phyloP scores from a whole-genome alignment of 2,113 vertebrate genomes.

The Pao palembangensis region DNA sequence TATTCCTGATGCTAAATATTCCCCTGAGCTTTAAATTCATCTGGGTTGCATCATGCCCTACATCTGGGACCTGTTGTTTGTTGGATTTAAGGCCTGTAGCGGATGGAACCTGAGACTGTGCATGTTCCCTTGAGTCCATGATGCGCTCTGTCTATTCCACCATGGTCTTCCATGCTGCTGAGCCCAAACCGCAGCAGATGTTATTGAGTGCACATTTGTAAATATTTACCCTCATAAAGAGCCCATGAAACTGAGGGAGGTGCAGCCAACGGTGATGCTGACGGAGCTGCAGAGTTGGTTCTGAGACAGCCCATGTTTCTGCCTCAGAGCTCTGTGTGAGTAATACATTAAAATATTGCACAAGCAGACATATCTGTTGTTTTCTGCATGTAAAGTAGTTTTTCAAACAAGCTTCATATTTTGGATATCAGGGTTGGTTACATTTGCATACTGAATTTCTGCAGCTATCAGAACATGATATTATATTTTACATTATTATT shows the following conservation, averaged over 20 bases:
- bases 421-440: conserved; percentile 25
- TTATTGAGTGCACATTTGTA: conserved; percentile 64
- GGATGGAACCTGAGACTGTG: conserved; percentile 56
- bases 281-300: conserved; percentile 39
- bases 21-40: conserved; percentile 46
- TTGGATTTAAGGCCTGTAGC: conserved; percentile 52
- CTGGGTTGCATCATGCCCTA: conserved; percentile 52
- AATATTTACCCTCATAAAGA: conserved; percentile 64
- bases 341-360: background rate
- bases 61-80: conserved; percentile 66
- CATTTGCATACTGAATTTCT: background rate
- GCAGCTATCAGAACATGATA: conserved; percentile 45
- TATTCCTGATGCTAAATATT: conserved; percentile 35
- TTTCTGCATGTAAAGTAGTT: conserved; percentile 1
- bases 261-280: conserved; percentile 8
- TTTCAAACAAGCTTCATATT: background rate
- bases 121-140: conserved; percentile 53
- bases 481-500: conserved; percentile 40
- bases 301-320: conserved; percentile 17
- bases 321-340: conserved; percentile 10
- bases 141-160: conserved; percentile 46
- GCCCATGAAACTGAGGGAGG: conserved; percentile 36
- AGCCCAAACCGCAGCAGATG: conserved; percentile 62
- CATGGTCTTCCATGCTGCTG: conserved; percentile 23
- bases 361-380: background rate